phyloP scores from a whole-genome alignment of 2,888 invertebrate genomes.

The Lissonota sp. region DNA sequence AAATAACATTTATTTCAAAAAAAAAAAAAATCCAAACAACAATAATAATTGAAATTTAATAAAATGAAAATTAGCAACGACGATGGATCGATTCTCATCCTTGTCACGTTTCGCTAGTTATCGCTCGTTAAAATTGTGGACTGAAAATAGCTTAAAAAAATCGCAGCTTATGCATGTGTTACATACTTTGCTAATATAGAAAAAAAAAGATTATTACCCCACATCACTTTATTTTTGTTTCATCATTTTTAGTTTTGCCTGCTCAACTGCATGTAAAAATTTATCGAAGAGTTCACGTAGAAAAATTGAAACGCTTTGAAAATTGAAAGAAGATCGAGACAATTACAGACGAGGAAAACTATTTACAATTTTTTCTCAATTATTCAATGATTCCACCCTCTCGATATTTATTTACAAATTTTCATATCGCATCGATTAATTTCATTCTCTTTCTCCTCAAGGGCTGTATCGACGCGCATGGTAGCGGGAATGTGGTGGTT shows the following conservation, averaged over 20 bases:
- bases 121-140: constrained; percentile 11
- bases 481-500: constrained; percentile 97
- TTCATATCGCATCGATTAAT: constrained; percentile 9
- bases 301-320: no score
- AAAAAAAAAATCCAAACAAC: not conserved
- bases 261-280: no score
- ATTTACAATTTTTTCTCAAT: no score
- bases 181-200: no score
- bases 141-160: not conserved
- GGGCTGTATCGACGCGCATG: constrained; percentile 95
- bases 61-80: constrained; percentile 29
- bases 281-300: no score
- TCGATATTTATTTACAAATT: no score
- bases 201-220: no score
- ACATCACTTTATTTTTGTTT: not conserved
- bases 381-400: no score
- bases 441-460: constrained; percentile 79
- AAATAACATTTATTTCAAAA: no score
- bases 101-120: not conserved
- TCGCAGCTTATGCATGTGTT: no score
- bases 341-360: no score
- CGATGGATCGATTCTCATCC: constrained; percentile 27
- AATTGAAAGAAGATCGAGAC: no score
- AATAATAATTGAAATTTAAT: not conserved
- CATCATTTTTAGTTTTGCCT: not conserved